Evolutionary conservation across 2,113 vertebrate genomes (phyloP).

Genomic region (Myocastor coypus): DNA sequence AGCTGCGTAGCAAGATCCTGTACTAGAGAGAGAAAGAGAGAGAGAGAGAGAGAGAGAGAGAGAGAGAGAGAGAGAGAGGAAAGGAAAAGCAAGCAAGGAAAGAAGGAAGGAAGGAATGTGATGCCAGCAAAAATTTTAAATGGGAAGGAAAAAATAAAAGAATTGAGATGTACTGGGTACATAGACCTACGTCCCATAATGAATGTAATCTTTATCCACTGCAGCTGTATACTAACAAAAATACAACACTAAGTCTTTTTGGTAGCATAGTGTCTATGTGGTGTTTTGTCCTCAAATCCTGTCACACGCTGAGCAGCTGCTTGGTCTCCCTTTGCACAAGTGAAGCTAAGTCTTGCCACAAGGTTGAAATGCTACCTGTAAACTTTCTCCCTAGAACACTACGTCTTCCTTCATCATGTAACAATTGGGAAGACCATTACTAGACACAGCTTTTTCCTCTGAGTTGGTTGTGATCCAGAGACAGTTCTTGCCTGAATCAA

Average conservation of each 20-base stretch:
- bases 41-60: no score
- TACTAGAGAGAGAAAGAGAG: no score
- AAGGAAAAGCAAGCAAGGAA: no score
- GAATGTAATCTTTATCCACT: neutral
- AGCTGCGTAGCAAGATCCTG: no score
- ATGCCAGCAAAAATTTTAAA: neutral
- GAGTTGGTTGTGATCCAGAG: neutral
- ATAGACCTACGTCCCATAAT: neutral
- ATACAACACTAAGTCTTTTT: constrained; percentile 12
- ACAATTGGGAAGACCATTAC: constrained; percentile 10
- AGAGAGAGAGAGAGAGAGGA: no score
- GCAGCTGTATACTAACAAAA: neutral
- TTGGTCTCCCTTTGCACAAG: neutral
- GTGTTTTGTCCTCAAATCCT: neutral
- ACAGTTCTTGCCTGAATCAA: neutral
- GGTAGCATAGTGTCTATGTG: neutral
- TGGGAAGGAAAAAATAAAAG: neutral
- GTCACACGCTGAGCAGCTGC: neutral
- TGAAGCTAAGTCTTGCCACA: neutral
- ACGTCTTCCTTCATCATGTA: neutral
- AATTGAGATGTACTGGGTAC: neutral
- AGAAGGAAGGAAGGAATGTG: neutral
- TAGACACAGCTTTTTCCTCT: neutral
- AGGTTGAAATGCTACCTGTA: neutral
- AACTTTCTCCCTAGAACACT: neutral